Evolutionary conservation across 2,888 invertebrate species (phyloP).

Genomic region (Oscheius sp.): DNA sequence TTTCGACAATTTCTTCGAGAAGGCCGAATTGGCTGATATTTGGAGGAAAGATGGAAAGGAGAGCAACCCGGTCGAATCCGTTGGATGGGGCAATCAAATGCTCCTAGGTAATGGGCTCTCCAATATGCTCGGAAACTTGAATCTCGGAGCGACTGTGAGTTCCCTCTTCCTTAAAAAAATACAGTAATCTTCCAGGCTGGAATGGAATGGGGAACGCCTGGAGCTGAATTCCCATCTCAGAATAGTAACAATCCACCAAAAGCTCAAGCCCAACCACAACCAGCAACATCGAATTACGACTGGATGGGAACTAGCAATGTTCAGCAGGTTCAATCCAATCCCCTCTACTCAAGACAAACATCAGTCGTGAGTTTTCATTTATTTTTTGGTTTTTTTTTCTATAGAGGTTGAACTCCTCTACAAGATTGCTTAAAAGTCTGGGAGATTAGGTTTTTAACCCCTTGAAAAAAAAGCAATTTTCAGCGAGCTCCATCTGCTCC

Average conservation of each 20-base stretch:
- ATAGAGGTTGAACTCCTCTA: no score
- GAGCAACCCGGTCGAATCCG: background rate
- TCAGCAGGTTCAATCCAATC: background rate
- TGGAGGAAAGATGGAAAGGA: conserved; percentile 6
- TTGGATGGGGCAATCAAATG: conserved; percentile 31
- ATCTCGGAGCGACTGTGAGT: background rate
- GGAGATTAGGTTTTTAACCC: no score
- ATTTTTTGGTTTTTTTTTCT: no score
- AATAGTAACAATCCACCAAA: no score
- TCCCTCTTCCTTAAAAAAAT: no score
- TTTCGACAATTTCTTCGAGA: conserved; percentile 10
- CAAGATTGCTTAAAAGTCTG: no score
- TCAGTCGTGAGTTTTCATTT: background rate
- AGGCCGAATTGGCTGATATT: conserved; percentile 18
- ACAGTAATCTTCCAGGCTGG: no score
- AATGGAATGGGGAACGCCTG: no score
- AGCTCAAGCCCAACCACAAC: no score
- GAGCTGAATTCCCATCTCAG: background rate
- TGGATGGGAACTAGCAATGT: conserved; percentile 15
- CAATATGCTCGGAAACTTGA: conserved; percentile 9
- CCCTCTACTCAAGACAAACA: conserved; percentile 2
- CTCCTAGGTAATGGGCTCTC: conserved; percentile 17
- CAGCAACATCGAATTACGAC: conserved; percentile 12
- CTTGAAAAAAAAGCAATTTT: no score
- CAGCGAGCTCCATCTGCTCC: conserved; percentile 6